Conservation (phyloP, 2,113 vertebrate genomes). For the Myanophis thanlyinensis region DNA sequence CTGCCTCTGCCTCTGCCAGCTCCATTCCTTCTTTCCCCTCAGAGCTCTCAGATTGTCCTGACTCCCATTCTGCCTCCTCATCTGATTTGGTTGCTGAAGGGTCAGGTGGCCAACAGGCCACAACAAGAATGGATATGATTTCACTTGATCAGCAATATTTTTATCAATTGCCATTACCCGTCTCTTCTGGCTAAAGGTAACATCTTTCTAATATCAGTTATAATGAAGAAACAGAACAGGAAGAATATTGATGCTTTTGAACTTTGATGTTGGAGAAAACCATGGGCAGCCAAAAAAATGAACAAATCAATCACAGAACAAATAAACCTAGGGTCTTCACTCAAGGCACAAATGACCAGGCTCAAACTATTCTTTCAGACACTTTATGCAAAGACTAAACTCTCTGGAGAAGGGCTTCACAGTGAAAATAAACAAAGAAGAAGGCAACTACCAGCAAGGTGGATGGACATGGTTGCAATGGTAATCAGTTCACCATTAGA, state of each 20-base stretch:
- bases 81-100: no score
- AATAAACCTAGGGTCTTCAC: not conserved
- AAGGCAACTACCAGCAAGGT: not conserved
- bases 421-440: not conserved
- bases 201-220: not conserved
- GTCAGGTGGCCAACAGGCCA: no score
- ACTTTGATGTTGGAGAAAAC: not conserved
- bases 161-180: not conserved
- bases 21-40: no score
- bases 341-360: not conserved
- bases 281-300: not conserved
- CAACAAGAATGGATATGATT: not conserved
- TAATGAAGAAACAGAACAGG: not conserved
- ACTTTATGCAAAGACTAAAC: not conserved
- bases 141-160: not conserved
- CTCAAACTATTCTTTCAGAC: not conserved
- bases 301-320: not conserved
- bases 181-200: not conserved
- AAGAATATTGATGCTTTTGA: not conserved
- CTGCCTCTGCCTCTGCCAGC: no score
- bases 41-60: no score
- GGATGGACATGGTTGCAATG: not conserved
- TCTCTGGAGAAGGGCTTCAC: not conserved
- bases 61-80: no score
- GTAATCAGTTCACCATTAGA: not conserved